Base-by-base conservation (phyloP, 2,797 vertebrate genomes). In the Zenarchopterus dispar region DNA sequence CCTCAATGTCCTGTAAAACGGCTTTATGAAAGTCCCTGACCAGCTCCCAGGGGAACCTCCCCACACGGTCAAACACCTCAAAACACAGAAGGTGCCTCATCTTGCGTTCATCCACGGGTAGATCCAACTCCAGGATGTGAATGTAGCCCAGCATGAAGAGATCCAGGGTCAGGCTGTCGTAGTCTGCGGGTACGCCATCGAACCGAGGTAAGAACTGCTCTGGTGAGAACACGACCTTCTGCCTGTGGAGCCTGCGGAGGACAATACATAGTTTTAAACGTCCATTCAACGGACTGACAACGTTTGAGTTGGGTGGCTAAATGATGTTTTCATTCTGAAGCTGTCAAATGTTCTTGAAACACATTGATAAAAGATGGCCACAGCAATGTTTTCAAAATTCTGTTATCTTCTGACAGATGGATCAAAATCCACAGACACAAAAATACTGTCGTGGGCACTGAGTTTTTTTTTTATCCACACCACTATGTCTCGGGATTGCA, bases 121-220 rank as follows among this genome's bases (percentile, higher is more conserved):
- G 91, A 15, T 98, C 95, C 61, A 95, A 82, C 87, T 99, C 97
- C 77, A 99, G 91, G 67, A 98, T 96, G 91, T 96, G 96, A 80
- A 99, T 98, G 93, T 99, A 98, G 44, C 97, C 97, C 56, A 99
- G 91, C 97, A 99, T 97, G 89, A 99, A 99, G 43, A 98, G 94
- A 72, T 98, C 97, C 67, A 98, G 91, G 2, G 96, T 95, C 78
- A 99, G 91, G 76, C 86, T 93, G 62, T 94, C 84, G 13, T 99
- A 96, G 55, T 95, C 92, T 19, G 88, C 65, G 0, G 93, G 86
- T 0, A 88, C 81, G 0, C 96, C 96, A 0, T 91, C 93, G 70
- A 95, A 77, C 1, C 90, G 87, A 2, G 94, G 93, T 44, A 99
- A 86, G 81, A 99, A 97, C 90, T 97, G 96, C 89, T 99, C 97